A percentile compares a stretch with the other conserved stretches of the same genome.
These are phyloP conservation scores for Dendrocopos noguchii DNA, from an alignment of 2,113 vertebrate genomes.

Conservation along the genomic window DNA sequence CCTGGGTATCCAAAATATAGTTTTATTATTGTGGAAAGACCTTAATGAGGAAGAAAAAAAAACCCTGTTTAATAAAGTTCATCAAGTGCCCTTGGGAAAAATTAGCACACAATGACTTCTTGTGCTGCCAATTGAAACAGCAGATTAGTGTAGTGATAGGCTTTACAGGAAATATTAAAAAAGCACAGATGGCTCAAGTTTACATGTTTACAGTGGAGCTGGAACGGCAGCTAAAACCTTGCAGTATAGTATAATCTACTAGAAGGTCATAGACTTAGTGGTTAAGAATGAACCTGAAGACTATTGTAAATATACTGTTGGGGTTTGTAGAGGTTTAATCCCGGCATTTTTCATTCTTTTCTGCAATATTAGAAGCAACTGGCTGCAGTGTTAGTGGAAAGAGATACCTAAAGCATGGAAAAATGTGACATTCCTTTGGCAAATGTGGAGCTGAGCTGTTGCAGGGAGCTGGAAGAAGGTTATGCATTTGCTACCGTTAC, in stretches of 20 bases:
- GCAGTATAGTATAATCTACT: conserved; percentile 60
- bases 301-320: conserved; percentile 47
- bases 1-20: conserved; percentile 46
- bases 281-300: conserved; percentile 54
- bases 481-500: conserved; percentile 56
- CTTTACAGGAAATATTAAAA: conserved; percentile 75
- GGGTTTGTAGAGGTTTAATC: conserved; percentile 46
- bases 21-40: conserved; percentile 69
- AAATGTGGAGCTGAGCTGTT: not conserved
- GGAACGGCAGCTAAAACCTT: conserved; percentile 63
- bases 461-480: not conserved
- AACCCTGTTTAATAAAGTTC: conserved; percentile 69
- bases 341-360: conserved; percentile 9
- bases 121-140: conserved; percentile 69
- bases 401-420: conserved; percentile 51
- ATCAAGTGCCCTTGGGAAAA: conserved; percentile 73
- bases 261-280: conserved; percentile 62
- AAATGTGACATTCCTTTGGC: conserved; percentile 25
- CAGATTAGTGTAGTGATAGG: conserved; percentile 55
- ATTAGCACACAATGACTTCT: conserved; percentile 77
- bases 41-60: conserved; percentile 65
- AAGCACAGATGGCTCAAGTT: conserved; percentile 76
- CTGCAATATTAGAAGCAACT: conserved; percentile 43
- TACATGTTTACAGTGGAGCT: conserved; percentile 69
- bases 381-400: conserved; percentile 44